Base-by-base conservation (phyloP, 2,888 invertebrate genomes). In the Brachycybe producta region DNA sequence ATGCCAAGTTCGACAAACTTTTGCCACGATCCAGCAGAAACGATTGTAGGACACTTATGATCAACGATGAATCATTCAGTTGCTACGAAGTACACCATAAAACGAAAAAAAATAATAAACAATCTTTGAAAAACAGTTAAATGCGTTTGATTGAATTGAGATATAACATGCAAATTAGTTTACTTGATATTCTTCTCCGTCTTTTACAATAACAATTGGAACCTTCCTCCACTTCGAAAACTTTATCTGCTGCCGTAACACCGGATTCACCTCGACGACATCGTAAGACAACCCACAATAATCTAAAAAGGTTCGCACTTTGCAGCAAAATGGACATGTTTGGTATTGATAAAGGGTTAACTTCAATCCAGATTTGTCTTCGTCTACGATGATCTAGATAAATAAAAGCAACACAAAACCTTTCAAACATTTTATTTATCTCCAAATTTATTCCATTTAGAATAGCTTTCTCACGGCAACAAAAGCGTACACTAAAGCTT, bases 321-420 rank as follows among this genome's bases (percentile, higher is more conserved):
- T 97, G 64, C 92, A 94, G 68, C 95, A 95, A 67, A 95, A 97
- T 1, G 97, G 97, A 63, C 97, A 98, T 0, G 92, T 92, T 61
- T 92, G 85, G 65, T 92, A 98, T 72, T 98, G 98, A 64, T 86
- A 98, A 17, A 98, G 71, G 0, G 86, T 82, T 40, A 98, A 68
- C 58, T 88, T 80, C 51, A 91, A 69, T 5, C 80, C 79, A 39
- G 73, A 73, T 1, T 64, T 69, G 62, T 86, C 84, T 3, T 73
- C 69, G 11, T 45, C 35, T 4, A n/a, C 15, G 11, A 36, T 23
- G 35, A 45, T 23, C 46, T 45, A 35, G 11, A 35, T 19, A 5
- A 40, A 8, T 38, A 15, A 38, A n/a, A n/a, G n/a, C n/a, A n/a
- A n/a, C n/a, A n/a, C n/a, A 32, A n/a, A n/a, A n/a, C n/a, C n/a